Base-by-base conservation (phyloP, 2,797 vertebrate genomes). In the Heteromormyrus szaboi region DNA sequence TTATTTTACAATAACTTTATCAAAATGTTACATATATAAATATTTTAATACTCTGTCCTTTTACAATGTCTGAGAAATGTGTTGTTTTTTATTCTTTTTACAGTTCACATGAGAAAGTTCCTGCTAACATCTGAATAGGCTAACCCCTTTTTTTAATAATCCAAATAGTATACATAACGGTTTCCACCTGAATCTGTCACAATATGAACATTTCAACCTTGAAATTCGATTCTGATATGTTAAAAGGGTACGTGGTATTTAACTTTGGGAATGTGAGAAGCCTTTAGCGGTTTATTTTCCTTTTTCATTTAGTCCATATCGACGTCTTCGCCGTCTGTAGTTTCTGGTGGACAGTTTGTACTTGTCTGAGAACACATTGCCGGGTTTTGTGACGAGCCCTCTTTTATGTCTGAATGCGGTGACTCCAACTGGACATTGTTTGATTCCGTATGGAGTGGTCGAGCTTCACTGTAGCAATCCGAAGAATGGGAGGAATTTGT, bases 21-120 rank as follows among this genome's bases (percentile, higher is more conserved):
- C 95, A 98, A 98, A 99, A 97, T 94, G 97, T 97, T 97, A 98
- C 98, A 99, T 99, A 97, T 97, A 99, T 99, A 99, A 99, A 99
- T 99, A 99, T 97, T 97, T 96, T 97, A 97, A 96, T 97, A 95
- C 93, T 96, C 96, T 96, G 84, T 92, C 86, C 93, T 90, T 93
- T 91, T 97, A 97, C 97, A 98, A 97, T 96, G 96, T 95, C 93
- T 96, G 95, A 97, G 96, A 95, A 95, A 95, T 94, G 93, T 90
- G 91, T 95, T 96, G 96, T 83, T 91, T 91, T 89, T 65, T 90
- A 29, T 90, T 90, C 91, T 90, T 92, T 92, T 92, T 92, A 94
- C 93, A 93, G 88, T 93, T 92, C 92, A 93, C 94, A 92, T 92
- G 93, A 93, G 94, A 91, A 92, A 93, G 93, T 94, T 93, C 92